Evolutionary conservation across 2,888 invertebrate species (phyloP), one percentile per base, ranked within the genome.

Genomic region (Serrognathus titanus): DNA sequence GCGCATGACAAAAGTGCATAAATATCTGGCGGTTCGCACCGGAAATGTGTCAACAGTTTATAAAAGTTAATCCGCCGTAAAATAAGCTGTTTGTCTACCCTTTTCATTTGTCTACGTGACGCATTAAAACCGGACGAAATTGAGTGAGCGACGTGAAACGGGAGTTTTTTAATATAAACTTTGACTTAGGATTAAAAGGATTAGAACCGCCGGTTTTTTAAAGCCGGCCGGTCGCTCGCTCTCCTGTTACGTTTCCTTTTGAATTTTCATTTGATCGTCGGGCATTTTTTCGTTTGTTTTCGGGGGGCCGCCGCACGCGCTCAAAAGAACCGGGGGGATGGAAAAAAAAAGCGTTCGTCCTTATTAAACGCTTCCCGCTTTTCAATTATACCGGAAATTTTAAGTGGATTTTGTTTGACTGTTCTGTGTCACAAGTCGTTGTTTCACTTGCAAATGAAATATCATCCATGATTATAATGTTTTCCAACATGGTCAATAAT

Each of bases 31-130:
- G 56, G 51, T 47, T 48, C 56, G 52, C 53, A 52, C 58, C 70
- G 71, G 72, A 73, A 74, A 71, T 68, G 70, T 74, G 73, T 72
- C 73, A 72, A 72, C 74, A 73, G 74, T 73, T 74, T 73, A 74
- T 73, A 71, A 71, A 72, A 74, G 75, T 71, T 75, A 75, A 75
- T 75, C 73, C 72, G 60, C 67, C 67, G 71, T 69, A 68, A 74
- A 75, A 74, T 74, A 69, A 74, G 71, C 73, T 72, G 71, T 73
- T 71, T 72, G 72, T 68, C 54, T 48, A 54, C 54, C 54, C 54
- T 54, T 54, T 54, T 54, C 54, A 54, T 54, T 54, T 41, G 43
- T 48, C 49, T 41, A 16, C 47, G 46, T 47, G 47, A 53, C 37
- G 24, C 16, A 45, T 9, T n/a, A 13, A 37, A 37, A 31, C 38